Base-by-base conservation (phyloP, 2,797 vertebrate species). In the Emys orbicularis region DNA sequence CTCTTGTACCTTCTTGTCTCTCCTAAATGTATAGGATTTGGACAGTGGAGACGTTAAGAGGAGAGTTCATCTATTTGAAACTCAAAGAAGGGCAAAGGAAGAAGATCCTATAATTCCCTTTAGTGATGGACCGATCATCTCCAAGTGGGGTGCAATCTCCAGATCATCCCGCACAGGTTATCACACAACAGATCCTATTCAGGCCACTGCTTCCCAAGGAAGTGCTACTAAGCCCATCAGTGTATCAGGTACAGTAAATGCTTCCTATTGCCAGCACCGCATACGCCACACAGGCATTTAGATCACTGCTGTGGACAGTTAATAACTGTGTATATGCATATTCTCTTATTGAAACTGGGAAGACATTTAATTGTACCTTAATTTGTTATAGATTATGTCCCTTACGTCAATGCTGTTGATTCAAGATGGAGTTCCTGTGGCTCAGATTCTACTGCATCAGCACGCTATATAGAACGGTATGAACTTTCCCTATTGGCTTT, bases 41-140 rank as follows among this genome's bases (percentile, higher is more conserved):
- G 99, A 99, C 93, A 98, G 98, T 25, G 98, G 98, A 4, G 97
- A 98, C 50, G 97, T 98, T 6, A 99, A 99, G 93, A 98, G 98
- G 90, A 99, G 99, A 98, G 98, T 99, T 79, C 99, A 98, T 93
- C 98, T 99, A 3, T 98, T 99, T 94, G 99, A 99, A 97, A 98
- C 99, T 56, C 99, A 99, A 97, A 98, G 99, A 74, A 98, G 99
- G 53, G 96, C 98, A 54, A 99, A 99, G 97, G 99, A 99, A 29
- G 99, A 99, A 97, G 99, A 99, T 95, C 99, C 99, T 31, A 99
- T 99, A 97, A 99, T 99, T 98, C 99, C 99, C 3, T 99, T 99
- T 72, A 98, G 99, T 1, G 99, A 99, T 83, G 99, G 99, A 76
- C 99, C 99, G 44, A 99, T 99, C 96, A 99, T 99, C 98, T 99